A percentile compares a stretch with the other conserved stretches of the same genome.
Conservation (phyloP, 2,113 vertebrate genomes). For the Hypocryptadius cinnamomeus region DNA sequence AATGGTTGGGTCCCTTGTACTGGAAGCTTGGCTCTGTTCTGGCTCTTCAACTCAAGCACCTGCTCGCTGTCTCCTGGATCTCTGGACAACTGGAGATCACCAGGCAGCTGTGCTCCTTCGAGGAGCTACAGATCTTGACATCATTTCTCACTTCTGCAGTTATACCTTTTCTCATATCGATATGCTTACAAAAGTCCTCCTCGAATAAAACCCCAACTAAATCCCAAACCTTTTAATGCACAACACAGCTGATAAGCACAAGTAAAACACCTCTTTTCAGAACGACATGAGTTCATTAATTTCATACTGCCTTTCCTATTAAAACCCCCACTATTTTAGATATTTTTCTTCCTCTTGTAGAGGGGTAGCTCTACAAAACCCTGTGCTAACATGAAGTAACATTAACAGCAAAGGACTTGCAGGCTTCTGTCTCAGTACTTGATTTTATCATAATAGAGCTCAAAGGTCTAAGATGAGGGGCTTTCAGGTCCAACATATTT, state of each 20-base stretch:
- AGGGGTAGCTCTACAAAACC: not conserved
- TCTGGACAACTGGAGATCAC: not conserved
- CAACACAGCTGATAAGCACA: not conserved
- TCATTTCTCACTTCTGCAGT: not conserved
- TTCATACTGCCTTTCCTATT: not conserved
- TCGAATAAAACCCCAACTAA: not conserved
- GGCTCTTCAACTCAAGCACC: not conserved
- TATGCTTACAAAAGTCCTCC: not conserved
- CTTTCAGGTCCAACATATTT: not conserved
- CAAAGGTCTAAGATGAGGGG: not conserved
- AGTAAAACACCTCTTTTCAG: not conserved
- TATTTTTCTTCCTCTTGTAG: not conserved
- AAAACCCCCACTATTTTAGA: not conserved
- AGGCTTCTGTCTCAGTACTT: not conserved
- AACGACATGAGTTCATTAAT: not conserved
- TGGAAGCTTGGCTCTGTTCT: not conserved
- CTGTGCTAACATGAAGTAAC: not conserved
- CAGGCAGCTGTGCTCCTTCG: not conserved
- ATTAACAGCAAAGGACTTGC: not conserved
- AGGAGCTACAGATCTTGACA: not conserved
- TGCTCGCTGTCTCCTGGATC: fast-evolving
- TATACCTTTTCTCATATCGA: not conserved
- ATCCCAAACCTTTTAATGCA: not conserved
- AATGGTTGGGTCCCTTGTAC: fast-evolving
- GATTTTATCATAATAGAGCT: not conserved